Percentiles rank a stretch among this genome's conserved stretches.
Conservation (phyloP, 23 tunicate species). For the Halocynthia aurantium region DNA sequence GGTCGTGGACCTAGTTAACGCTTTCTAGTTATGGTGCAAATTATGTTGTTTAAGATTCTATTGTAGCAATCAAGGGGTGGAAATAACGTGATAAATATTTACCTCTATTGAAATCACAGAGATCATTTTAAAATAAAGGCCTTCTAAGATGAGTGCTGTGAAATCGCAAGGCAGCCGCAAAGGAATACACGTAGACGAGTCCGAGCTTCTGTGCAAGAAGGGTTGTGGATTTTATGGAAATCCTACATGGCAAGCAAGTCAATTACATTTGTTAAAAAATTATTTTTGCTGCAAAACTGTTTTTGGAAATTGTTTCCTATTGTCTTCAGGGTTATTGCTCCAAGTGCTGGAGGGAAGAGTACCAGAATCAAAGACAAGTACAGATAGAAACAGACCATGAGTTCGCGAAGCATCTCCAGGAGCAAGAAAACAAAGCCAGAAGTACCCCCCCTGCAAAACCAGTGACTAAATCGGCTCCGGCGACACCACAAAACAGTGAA, state of each 20-base stretch:
- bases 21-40: too few relatives aligned
- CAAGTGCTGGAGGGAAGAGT: conserved; percentile 78
- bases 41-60: too few relatives aligned
- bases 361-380: conserved; percentile 35
- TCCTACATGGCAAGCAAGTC: conserved; percentile 72
- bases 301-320: neutral
- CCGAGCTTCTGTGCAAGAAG: conserved; percentile 75
- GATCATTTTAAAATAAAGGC: too few relatives aligned
- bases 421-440: conserved; percentile 49
- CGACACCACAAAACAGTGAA: neutral
- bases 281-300: neutral
- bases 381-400: conserved; percentile 86
- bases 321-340: conserved; percentile 78
- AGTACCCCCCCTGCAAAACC: neutral
- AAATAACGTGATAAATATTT: too few relatives aligned
- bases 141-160: neutral
- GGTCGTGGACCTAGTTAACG: too few relatives aligned
- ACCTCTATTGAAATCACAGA: too few relatives aligned
- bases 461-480: neutral
- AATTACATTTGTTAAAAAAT: neutral
- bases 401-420: conserved; percentile 69
- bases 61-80: too few relatives aligned
- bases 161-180: conserved; percentile 15
- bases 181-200: conserved; percentile 68
- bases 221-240: conserved; percentile 98